Conservation (phyloP, 2,113 vertebrate genomes). For the Thunnus thynnus region DNA sequence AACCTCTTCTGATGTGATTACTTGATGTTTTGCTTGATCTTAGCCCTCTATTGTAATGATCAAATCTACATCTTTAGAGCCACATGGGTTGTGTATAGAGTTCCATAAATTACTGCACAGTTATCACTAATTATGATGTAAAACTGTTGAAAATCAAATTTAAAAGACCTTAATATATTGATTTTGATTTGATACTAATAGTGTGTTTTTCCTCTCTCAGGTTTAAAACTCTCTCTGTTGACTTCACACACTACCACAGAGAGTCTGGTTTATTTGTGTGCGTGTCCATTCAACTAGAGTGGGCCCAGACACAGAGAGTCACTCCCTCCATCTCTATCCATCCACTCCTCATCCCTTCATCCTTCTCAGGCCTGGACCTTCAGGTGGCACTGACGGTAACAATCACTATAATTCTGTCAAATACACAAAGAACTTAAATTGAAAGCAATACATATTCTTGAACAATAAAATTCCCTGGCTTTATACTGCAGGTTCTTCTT, state of each 20-base stretch:
- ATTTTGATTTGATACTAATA: not conserved
- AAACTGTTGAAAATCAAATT: not conserved
- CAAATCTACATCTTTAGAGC: not conserved
- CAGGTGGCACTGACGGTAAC: slow-evolving; percentile 78
- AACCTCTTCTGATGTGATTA: no score
- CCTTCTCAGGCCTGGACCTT: slow-evolving; percentile 69
- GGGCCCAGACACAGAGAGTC: slow-evolving; percentile 36
- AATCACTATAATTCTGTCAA: not conserved
- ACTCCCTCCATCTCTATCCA: slow-evolving; percentile 71
- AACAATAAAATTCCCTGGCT: not conserved
- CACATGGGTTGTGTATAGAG: no score
- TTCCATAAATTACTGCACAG: not conserved
- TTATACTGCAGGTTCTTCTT: slow-evolving; percentile 75
- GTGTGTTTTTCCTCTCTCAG: slow-evolving; percentile 44
- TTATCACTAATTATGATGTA: not conserved
- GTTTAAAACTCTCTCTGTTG: slow-evolving; percentile 74
- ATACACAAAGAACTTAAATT: not conserved
- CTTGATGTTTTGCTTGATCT: not conserved
- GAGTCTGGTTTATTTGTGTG: slow-evolving; percentile 80
- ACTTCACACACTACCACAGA: slow-evolving; percentile 85
- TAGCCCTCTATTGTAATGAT: not conserved
- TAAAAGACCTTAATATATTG: not conserved
- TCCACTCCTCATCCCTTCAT: slow-evolving; percentile 76
- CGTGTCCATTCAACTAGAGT: slow-evolving; percentile 77
- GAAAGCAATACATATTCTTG: not conserved